Conservation (phyloP, 2,888 invertebrate genomes). For the Mallateleia sp. region DNA sequence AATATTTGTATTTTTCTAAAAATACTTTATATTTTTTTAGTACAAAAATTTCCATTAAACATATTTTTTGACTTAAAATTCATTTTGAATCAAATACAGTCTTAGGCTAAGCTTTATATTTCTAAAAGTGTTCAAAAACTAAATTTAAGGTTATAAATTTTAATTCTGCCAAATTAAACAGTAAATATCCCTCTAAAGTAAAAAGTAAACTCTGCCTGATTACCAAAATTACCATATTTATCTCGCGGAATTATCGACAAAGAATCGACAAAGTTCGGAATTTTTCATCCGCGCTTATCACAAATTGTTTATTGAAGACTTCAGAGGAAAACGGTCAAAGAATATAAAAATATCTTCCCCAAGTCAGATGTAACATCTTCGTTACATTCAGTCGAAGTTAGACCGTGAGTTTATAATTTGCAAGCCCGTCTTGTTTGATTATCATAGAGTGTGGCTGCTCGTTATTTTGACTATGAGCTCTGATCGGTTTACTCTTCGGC, state of each 20-base stretch:
- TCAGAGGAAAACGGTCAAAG: conserved; percentile 33
- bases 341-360: conserved; percentile 30
- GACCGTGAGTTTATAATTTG: conserved; percentile 46
- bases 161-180: too few relatives aligned
- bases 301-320: conserved; percentile 17
- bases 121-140: too few relatives aligned
- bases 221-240: too few relatives aligned
- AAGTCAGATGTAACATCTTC: conserved; percentile 41
- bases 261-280: background rate
- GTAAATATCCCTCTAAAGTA: too few relatives aligned
- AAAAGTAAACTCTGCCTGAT: too few relatives aligned
- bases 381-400: conserved; percentile 34
- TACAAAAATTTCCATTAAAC: too few relatives aligned
- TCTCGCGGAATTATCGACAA: background rate
- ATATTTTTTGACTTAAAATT: too few relatives aligned
- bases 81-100: too few relatives aligned
- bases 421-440: conserved; percentile 58
- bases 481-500: conserved; percentile 45
- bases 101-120: too few relatives aligned
- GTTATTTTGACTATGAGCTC: conserved; percentile 61
- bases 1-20: too few relatives aligned
- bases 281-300: conserved; percentile 22
- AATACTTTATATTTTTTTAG: too few relatives aligned
- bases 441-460: conserved; percentile 43
- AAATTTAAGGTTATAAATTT: too few relatives aligned